phyloP scores from a whole-genome alignment of 2,888 invertebrate species.

The Sinotaia quadrata region DNA sequence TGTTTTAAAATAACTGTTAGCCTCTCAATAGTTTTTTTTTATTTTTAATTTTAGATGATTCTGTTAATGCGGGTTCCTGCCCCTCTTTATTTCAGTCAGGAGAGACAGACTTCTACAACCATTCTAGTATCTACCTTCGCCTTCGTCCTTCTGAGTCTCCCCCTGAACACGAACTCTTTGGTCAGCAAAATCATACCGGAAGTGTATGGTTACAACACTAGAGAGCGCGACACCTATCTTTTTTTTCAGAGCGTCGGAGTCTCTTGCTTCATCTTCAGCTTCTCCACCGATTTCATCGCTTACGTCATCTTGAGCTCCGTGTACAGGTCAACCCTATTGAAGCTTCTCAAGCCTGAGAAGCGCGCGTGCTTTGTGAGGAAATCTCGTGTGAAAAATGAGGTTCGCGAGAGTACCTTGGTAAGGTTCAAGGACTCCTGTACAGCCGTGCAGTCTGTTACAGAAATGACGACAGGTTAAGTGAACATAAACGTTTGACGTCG shows the following conservation, averaged over 20 bases:
- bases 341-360: too few species aligned
- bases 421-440: too few species aligned
- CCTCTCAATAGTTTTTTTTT: too few species aligned
- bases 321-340: conserved; percentile 9
- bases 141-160: conserved; percentile 3
- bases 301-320: neutral
- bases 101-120: neutral
- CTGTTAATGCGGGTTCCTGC: too few species aligned
- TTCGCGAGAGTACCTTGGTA: too few species aligned
- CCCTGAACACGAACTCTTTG: neutral
- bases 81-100: conserved; percentile 3
- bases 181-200: neutral
- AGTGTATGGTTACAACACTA: neutral
- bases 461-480: too few species aligned
- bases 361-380: too few species aligned
- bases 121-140: neutral
- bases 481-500: too few species aligned
- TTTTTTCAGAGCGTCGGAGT: neutral
- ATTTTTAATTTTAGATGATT: too few species aligned
- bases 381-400: too few species aligned
- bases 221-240: conserved; percentile 5
- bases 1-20: too few species aligned
- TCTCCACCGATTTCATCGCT: conserved; percentile 1
- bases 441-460: too few species aligned
- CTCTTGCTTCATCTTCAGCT: neutral